Evolutionary conservation across 2,888 invertebrate genomes (phyloP).

Genomic region (Drosophila setosimentum): DNA sequence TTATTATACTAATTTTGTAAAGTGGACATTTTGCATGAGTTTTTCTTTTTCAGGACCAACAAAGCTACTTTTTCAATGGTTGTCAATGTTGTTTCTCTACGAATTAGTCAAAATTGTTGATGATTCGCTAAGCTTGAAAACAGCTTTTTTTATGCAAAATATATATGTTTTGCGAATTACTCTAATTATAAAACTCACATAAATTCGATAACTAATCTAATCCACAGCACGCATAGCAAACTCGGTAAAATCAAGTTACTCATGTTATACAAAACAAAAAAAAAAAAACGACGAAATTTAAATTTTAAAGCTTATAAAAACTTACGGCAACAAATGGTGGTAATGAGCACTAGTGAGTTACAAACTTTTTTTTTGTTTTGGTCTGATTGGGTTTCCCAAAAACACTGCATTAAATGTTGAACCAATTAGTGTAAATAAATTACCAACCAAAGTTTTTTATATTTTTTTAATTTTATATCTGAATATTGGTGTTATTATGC

Average conservation of each 20-base stretch:
- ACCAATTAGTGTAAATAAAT: background rate
- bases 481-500: too few species aligned
- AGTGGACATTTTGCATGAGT: accelerated
- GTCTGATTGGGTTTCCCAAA: background rate
- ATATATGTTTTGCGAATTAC: background rate
- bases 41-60: background rate
- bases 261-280: background rate
- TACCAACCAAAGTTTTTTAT: background rate
- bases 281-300: too few species aligned
- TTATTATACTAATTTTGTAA: background rate
- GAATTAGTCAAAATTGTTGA: background rate
- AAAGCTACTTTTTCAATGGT: background rate
- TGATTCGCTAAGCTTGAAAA: background rate
- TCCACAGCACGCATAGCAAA: background rate
- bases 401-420: background rate
- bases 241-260: background rate
- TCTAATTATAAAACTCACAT: too few species aligned
- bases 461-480: background rate
- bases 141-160: background rate
- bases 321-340: background rate
- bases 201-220: background rate
- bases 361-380: background rate
- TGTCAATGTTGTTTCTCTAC: too few species aligned
- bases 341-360: background rate
- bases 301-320: too few species aligned